Base-by-base conservation (phyloP, 2,888 invertebrate species). In the Halictus ligatus region DNA sequence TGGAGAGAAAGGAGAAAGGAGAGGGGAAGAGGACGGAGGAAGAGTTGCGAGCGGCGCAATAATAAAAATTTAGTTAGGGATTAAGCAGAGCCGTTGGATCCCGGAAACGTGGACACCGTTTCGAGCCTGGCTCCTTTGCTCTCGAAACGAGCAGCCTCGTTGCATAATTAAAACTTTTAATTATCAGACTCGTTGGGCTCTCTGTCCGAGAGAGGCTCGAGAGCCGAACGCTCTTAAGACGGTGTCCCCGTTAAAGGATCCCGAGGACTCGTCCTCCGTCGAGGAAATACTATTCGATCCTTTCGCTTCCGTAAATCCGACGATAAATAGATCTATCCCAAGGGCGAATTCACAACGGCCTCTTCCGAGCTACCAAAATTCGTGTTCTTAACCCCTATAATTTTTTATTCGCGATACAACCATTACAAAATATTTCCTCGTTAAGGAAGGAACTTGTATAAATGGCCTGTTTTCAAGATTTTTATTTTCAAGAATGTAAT, bases 141-240 rank as follows among this genome's bases (percentile, higher is more conserved):
- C n/a, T 72, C 29, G 85, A 85, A 71, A 60, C 74, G 77, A 79
- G 78, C 74, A 69, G 84, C 82, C 79, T 81, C 87, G 86, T 88
- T 88, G 91, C 88, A 92, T 92, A 92, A 92, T 92, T 92, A 91
- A 92, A 92, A 92, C 71, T 93, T 92, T 92, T 91, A 92, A 92
- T 92, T 92, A 92, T 91, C 91, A 86, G 83, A 64, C 67, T 1
- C n/a, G 21, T n/a, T 18, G 58, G 40, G 12, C 25, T 48, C 46
- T 50, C 25, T 46, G 13, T 29, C 46, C 18, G 18, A 64, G 40
- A 29, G 46, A 54, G 54, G 50, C 48, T 50, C 29, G 40, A 13
- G 58, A 25, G n/a, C 40, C 29, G 40, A 78, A 10, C 64, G 50
- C 60, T 15, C 78, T 29, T 25, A 58, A 79, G 64, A 35, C 40